Evolutionary conservation across 2,888 invertebrate genomes (phyloP).

Genomic region (Pherbina coryleti): DNA sequence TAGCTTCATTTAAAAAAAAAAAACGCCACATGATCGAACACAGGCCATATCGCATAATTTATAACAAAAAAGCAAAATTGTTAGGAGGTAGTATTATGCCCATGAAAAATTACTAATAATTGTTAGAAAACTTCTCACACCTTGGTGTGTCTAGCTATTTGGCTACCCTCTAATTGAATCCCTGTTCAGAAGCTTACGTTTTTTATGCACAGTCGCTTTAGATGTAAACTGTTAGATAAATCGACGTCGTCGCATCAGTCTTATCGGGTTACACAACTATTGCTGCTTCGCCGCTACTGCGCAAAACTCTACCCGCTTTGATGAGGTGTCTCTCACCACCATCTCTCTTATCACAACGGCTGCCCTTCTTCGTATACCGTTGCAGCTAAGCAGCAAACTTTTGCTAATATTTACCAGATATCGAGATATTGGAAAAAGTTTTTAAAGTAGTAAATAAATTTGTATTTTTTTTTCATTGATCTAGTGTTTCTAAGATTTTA

Average conservation of each 20-base stretch:
- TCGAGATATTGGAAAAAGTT: constrained; percentile 22
- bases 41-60: too few relatives aligned
- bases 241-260: not conserved
- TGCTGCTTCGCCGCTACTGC: constrained; percentile 2
- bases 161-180: too few relatives aligned
- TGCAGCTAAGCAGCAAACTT: constrained; percentile 12
- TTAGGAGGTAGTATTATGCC: too few relatives aligned
- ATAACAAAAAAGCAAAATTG: too few relatives aligned
- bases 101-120: too few relatives aligned
- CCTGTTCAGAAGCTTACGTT: too few relatives aligned
- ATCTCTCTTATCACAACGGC: not conserved
- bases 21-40: too few relatives aligned
- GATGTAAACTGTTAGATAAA: too few relatives aligned
- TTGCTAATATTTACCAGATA: constrained; percentile 15
- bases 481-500: constrained; percentile 20
- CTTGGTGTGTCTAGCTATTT: too few relatives aligned
- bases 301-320: not conserved
- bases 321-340: not conserved
- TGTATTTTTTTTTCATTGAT: constrained; percentile 18
- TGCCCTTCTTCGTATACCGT: not conserved
- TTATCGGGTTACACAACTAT: not conserved
- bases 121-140: too few relatives aligned
- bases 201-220: too few relatives aligned
- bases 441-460: constrained; percentile 18
- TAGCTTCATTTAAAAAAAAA: too few relatives aligned